Evolutionary conservation across 2,888 invertebrate genomes (phyloP).

Genomic region (Microctonus hyperodae): DNA sequence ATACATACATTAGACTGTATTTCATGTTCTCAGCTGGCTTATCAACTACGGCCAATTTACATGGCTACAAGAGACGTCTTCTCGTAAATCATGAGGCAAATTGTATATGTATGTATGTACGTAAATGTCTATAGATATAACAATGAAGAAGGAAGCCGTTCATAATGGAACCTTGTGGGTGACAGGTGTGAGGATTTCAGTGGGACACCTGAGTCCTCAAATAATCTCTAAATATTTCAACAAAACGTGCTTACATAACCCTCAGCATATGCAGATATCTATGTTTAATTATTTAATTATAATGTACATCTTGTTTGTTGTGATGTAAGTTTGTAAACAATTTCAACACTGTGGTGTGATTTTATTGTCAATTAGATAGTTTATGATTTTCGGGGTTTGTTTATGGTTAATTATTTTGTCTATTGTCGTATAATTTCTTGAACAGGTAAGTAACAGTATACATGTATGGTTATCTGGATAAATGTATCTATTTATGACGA

Average conservation of each 20-base stretch:
- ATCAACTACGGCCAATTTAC: slow-evolving; percentile 22
- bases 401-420: neutral
- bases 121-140: neutral
- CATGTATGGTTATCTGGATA: too few species aligned
- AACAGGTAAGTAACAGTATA: neutral
- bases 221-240: slow-evolving; percentile 16
- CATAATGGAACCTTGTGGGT: slow-evolving; percentile 18
- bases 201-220: slow-evolving; percentile 20
- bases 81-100: slow-evolving; percentile 16
- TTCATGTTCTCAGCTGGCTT: slow-evolving; percentile 20
- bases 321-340: neutral
- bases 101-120: neutral
- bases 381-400: neutral
- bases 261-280: neutral
- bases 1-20: neutral
- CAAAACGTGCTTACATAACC: neutral
- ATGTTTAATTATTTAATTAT: neutral
- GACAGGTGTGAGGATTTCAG: slow-evolving; percentile 22
- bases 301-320: neutral
- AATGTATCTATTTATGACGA: too few species aligned
- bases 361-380: neutral
- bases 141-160: slow-evolving; percentile 16
- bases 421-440: neutral
- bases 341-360: neutral
- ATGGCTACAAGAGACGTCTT: slow-evolving; percentile 15